Conservation (phyloP, 1,140 invertebrate species). For the Atta cephalotes region DNA sequence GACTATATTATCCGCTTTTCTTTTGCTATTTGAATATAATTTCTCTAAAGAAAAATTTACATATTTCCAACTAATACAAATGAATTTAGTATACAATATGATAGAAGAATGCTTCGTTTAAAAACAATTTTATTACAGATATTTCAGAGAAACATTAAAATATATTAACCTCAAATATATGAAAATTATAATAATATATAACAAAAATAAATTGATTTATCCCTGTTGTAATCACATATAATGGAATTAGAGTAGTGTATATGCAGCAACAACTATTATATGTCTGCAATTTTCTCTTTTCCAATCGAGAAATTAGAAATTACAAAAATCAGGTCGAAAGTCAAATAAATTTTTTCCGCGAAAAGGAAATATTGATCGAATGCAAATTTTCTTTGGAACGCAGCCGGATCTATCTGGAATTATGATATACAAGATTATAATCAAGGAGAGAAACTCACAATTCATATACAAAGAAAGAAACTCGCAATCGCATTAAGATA, state of each 20-base stretch:
- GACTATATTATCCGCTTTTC: neutral
- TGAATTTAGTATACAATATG: neutral
- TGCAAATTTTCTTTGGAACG: neutral
- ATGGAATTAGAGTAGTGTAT: neutral
- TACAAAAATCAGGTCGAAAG: conserved; percentile 17
- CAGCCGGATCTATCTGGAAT: neutral
- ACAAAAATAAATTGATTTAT: neutral
- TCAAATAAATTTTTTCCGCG: neutral
- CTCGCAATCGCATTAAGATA: neutral
- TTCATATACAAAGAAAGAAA: neutral
- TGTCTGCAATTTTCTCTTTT: conserved; percentile 32
- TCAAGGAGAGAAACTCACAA: neutral
- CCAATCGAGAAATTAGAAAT: conserved; percentile 3
- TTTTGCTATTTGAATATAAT: neutral
- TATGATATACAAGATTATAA: neutral
- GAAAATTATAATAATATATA: neutral
- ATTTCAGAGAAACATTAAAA: neutral
- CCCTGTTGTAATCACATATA: neutral
- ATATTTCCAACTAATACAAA: neutral
- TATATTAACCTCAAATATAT: neutral
- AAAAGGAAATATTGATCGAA: conserved; percentile 7
- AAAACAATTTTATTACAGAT: neutral
- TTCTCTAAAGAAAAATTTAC: neutral
- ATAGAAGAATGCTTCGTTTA: neutral
- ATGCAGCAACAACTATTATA: neutral